Conservation (phyloP, 2,888 invertebrate species). For the Lapara coniferarum region DNA sequence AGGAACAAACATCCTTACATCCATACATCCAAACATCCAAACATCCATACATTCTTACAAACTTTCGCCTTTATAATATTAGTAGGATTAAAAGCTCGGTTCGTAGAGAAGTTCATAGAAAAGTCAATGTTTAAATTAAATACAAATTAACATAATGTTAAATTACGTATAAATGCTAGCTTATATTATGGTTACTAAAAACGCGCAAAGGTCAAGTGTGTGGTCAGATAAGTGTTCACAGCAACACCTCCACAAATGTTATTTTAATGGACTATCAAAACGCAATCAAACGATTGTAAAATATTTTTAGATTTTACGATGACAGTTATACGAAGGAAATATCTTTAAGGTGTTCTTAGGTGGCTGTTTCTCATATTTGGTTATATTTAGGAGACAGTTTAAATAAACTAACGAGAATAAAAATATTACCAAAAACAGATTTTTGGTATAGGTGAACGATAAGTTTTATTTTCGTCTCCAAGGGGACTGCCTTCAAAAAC, state of each 20-base stretch:
- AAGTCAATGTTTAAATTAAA: background rate
- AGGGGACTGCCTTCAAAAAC: too few species aligned
- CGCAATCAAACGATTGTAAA: slow-evolving; percentile 31
- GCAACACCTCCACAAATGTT: slow-evolving; percentile 29
- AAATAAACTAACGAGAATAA: too few species aligned
- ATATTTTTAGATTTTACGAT: slow-evolving; percentile 25
- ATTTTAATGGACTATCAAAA: slow-evolving; percentile 33
- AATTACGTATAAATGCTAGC: background rate
- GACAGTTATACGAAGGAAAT: slow-evolving; percentile 1
- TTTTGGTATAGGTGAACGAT: too few species aligned
- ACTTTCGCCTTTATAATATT: too few species aligned
- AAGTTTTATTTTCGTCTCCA: too few species aligned
- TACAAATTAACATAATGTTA: background rate
- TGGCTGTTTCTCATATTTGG: background rate
- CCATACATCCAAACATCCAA: too few species aligned
- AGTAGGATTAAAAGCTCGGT: too few species aligned
- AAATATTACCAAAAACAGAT: too few species aligned
- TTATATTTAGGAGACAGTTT: background rate
- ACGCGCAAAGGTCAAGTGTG: slow-evolving; percentile 10
- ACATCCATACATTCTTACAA: too few species aligned
- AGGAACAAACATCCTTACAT: too few species aligned
- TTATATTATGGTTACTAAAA: slow-evolving; percentile 1
- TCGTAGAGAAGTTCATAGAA: too few species aligned
- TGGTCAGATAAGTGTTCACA: slow-evolving; percentile 23
- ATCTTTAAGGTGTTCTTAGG: background rate